A percentile compares a stretch with the other conserved stretches of the same genome.
Evolutionary conservation across 2,888 invertebrate species (phyloP).

Genomic region (Coleophora flavipennella): DNA sequence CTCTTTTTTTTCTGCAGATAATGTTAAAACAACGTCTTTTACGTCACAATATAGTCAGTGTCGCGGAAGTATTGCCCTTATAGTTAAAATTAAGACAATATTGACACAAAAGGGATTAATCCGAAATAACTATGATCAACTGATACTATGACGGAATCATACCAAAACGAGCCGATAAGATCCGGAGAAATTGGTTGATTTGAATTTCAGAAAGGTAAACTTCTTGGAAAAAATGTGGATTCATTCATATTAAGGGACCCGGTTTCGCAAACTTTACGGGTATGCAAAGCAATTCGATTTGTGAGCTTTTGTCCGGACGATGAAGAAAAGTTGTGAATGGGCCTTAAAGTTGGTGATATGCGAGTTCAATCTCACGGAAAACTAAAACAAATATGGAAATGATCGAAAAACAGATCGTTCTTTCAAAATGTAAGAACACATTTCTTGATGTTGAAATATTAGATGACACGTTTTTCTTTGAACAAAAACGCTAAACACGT

Average conservation of each 20-base stretch:
- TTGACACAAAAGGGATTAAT: too few species aligned
- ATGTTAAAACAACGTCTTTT: too few species aligned
- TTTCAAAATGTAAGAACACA: background rate
- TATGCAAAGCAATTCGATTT: slow-evolving; percentile 13
- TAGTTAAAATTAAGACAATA: too few species aligned
- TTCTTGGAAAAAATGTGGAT: background rate
- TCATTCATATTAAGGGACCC: background rate
- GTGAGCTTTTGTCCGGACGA: too few species aligned
- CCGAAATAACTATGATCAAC: slow-evolving; percentile 4
- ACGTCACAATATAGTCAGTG: too few species aligned
- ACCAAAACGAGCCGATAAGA: slow-evolving; percentile 3
- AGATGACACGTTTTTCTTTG: too few species aligned
- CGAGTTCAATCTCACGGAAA: background rate
- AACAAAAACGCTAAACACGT: too few species aligned
- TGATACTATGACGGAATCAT: slow-evolving; percentile 5
- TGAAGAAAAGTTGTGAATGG: too few species aligned
- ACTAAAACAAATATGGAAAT: slow-evolving; percentile 1
- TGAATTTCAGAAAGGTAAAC: background rate
- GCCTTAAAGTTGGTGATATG: background rate
- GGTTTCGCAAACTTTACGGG: background rate
- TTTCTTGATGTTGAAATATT: too few species aligned
- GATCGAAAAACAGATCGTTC: slow-evolving; percentile 29
- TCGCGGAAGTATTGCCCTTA: too few species aligned
- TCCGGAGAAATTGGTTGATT: slow-evolving; percentile 4
- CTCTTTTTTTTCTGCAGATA: too few species aligned